Base-by-base conservation (phyloP, 2,113 vertebrate genomes). In the Chaenogobius annularis region DNA sequence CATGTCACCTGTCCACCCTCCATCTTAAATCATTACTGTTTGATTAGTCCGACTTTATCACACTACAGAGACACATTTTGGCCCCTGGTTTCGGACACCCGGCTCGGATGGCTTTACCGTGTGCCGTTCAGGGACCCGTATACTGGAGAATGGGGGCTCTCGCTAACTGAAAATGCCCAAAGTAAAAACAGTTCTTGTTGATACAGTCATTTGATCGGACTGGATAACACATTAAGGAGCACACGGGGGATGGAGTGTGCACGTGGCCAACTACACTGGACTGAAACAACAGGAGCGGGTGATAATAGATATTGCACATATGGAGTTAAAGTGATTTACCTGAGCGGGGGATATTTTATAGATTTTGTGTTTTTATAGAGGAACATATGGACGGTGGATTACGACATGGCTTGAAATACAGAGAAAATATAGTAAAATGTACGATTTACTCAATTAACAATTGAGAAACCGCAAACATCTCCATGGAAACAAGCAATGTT, bases 211-310 rank as follows among this genome's bases (percentile, higher is more conserved):
- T 56, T 5, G 80, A 91, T 77, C 76, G 90, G 84, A 81, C 82
- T 91, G 89, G 88, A 85, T 84, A 88, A 89, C 86, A 85, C 76
- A 89, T 91, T 87, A 88, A 67, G 82, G 61, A 23, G 20, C n/a
- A 61, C 80, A 43, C 84, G 72, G 74, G 72, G 56, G 73, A 73
- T 20, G 82, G 70, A 82, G 80, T 78, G 84, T 63, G 80, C 88
- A 85, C 76, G 73, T 88, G 88, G 81, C 81, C 66, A 20, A 26
- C 65, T 46, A 56, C 72, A 83, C 71, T 31, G 26, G 26, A 63
- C 52, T 72, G 72, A 66, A 86, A 87, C 79, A 91, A 69, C 72
- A 78, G 63, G 44, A 83, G 75, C 73, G 70, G 83, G 80, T 58
- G 56, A 76, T 87, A 79, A 88, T 83, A 85, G 86, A 83, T 85